Evolutionary conservation across 2,113 vertebrate genomes (phyloP).

Genomic region (Poecilia latipinna): DNA sequence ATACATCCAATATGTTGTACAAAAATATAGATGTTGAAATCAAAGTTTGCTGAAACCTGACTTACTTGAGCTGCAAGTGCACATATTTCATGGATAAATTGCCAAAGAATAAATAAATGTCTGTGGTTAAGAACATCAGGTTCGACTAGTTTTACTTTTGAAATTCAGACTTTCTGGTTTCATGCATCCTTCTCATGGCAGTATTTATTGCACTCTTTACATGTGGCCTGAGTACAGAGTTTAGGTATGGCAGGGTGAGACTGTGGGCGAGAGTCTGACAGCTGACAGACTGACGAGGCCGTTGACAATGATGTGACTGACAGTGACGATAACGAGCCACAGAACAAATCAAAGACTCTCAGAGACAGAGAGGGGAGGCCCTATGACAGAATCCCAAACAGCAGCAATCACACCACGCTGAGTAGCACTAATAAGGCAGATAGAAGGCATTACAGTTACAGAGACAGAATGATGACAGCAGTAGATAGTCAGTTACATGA

Average conservation of each 20-base stretch:
- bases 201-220: neutral
- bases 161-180: neutral
- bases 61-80: neutral
- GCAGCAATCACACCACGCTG: slow-evolving; percentile 6
- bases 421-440: neutral
- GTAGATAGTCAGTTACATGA: neutral
- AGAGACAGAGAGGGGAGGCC: neutral
- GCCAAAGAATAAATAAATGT: too few species aligned
- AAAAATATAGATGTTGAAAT: too few species aligned
- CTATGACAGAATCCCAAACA: neutral
- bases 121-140: neutral
- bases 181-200: neutral
- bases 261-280: neutral
- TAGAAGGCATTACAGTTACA: neutral
- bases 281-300: neutral
- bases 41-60: neutral
- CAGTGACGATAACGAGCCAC: slow-evolving; percentile 14
- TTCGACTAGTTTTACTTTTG: neutral
- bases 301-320: slow-evolving; percentile 12
- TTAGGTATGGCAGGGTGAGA: neutral
- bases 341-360: slow-evolving; percentile 12
- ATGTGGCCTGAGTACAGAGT: neutral
- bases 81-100: too few species aligned
- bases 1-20: too few species aligned
- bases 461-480: neutral